These are phyloP conservation scores for Stenolophus ochropezus DNA, from an alignment of 2,888 invertebrate genomes.

Conservation along the genomic window DNA sequence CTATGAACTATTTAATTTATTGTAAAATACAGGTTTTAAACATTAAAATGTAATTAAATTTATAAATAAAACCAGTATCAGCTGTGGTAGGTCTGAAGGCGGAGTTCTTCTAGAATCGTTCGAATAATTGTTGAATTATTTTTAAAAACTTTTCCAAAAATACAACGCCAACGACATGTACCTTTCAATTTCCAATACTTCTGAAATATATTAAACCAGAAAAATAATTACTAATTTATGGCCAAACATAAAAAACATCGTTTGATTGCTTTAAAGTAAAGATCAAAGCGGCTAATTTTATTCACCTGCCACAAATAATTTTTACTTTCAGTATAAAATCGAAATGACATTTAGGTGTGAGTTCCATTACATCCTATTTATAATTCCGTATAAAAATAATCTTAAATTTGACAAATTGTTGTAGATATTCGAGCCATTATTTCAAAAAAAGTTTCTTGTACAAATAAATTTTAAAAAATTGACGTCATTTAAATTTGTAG, in stretches of 20 bases:
- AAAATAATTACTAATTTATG: neutral
- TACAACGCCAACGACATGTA: neutral
- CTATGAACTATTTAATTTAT: too few species aligned
- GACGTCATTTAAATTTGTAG: constrained; percentile 23
- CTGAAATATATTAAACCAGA: neutral
- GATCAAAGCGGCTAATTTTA: constrained; percentile 20
- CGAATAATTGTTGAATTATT: neutral
- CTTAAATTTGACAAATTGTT: constrained; percentile 16
- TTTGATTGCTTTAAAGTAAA: neutral
- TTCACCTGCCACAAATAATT: constrained; percentile 39
- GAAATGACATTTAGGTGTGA: constrained; percentile 10
- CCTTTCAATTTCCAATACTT: neutral
- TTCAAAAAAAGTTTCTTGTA: too few species aligned
- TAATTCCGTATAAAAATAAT: constrained; percentile 10
- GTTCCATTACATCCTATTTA: constrained; percentile 25
- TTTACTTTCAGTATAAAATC: neutral
- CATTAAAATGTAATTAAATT: too few species aligned
- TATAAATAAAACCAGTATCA: too few species aligned
- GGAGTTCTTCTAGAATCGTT: neutral
- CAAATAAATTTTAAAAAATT: constrained; percentile 8
- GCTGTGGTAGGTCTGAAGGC: too few species aligned
- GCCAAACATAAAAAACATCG: neutral
- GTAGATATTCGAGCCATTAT: too few species aligned
- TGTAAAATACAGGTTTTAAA: too few species aligned
- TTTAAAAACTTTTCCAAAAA: neutral